A percentile compares a stretch with the other conserved stretches of the same genome.
These are phyloP conservation scores for Styela plicata DNA, from an alignment of 23 tunicate genomes.

Conservation along the genomic window DNA sequence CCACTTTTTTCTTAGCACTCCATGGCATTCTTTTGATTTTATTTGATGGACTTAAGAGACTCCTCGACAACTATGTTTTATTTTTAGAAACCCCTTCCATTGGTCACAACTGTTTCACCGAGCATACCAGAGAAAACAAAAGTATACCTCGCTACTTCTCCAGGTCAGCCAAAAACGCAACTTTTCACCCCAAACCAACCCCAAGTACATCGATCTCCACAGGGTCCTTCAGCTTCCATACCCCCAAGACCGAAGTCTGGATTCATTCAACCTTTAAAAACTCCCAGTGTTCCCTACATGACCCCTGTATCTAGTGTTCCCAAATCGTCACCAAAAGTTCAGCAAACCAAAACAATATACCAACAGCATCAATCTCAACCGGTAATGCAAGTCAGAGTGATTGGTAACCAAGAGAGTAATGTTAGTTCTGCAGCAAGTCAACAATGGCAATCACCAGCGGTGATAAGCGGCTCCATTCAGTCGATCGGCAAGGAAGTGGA, in stretches of 20 bases:
- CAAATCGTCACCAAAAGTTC: neutral
- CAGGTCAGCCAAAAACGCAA: constrained; percentile 2
- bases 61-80: no score
- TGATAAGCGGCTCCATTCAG: neutral
- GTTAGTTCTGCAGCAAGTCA: neutral
- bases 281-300: neutral
- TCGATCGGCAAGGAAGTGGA: neutral
- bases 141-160: constrained; percentile 11
- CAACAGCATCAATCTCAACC: neutral
- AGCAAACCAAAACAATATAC: neutral
- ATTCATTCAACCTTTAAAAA: neutral
- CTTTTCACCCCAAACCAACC: constrained; percentile 30
- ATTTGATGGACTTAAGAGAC: no score
- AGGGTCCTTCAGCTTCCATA: neutral
- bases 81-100: constrained; percentile 3
- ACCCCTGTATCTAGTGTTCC: neutral
- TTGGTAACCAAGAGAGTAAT: neutral
- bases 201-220: constrained; percentile 18
- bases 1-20: no score
- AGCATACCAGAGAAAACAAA: constrained; percentile 4
- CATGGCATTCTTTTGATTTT: no score
- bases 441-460: neutral
- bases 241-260: constrained; percentile 1
- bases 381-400: constrained; percentile 22
- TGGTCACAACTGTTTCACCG: neutral